Percentiles rank a stretch among this genome's conserved stretches.
These are phyloP conservation scores for Calosoma granatense DNA, from an alignment of 1,140 invertebrate species.

Conservation along the genomic window DNA sequence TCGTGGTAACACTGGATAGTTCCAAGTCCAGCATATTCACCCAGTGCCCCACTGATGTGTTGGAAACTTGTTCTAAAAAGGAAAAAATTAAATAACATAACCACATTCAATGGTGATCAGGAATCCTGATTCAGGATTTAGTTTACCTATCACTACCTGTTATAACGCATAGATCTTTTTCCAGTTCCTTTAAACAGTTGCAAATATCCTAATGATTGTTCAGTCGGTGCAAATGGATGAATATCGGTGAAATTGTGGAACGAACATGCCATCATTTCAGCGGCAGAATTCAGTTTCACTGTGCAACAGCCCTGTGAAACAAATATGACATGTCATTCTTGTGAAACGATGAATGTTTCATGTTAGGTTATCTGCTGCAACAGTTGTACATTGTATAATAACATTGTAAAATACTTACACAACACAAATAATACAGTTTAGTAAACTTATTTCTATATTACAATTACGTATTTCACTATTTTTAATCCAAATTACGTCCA, in stretches of 20 bases:
- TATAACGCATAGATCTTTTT: slow-evolving; percentile 88
- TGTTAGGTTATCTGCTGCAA: no score
- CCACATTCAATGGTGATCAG: no score
- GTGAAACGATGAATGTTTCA: no score
- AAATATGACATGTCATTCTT: slow-evolving; percentile 9
- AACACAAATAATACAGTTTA: no score
- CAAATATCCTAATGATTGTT: slow-evolving; percentile 86
- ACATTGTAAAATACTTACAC: no score
- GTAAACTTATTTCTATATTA: no score
- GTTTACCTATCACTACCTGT: slow-evolving; percentile 88
- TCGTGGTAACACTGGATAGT: slow-evolving; percentile 93
- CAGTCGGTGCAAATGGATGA: slow-evolving; percentile 91
- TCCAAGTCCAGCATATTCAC: slow-evolving; percentile 93
- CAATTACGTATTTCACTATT: no score
- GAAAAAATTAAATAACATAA: no score
- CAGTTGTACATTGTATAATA: no score
- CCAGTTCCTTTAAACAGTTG: slow-evolving; percentile 86
- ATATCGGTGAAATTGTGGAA: slow-evolving; percentile 87
- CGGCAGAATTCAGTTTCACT: slow-evolving; percentile 98
- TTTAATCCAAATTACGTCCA: no score
- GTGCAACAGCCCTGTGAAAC: slow-evolving; percentile 84
- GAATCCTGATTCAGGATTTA: no score
- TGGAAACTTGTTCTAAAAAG: slow-evolving; percentile 76
- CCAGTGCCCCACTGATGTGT: slow-evolving; percentile 97
- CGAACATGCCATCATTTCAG: slow-evolving; percentile 97